These are phyloP conservation scores for Philereme transversata DNA, from an alignment of 2,888 invertebrate species.

Conservation along the genomic window DNA sequence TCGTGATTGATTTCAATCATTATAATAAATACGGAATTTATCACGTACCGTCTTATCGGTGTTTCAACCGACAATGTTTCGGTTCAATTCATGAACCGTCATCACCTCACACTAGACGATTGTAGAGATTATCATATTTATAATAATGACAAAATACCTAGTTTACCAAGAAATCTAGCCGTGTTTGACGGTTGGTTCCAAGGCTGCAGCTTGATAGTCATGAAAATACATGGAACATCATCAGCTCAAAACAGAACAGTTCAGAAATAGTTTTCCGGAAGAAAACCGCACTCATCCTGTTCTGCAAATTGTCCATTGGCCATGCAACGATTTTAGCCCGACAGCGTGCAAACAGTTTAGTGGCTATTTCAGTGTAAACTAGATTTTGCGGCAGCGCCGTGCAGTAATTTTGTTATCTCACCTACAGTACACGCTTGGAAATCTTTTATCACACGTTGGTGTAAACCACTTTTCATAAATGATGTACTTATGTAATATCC, in stretches of 20 bases:
- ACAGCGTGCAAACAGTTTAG: conserved; percentile 45
- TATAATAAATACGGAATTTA: too few relatives aligned
- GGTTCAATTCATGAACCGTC: too few relatives aligned
- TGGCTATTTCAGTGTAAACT: conserved; percentile 48
- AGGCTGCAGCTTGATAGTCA: too few relatives aligned
- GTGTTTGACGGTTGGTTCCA: too few relatives aligned
- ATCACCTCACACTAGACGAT: too few relatives aligned
- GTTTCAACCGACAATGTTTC: too few relatives aligned
- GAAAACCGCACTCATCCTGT: conserved; percentile 15
- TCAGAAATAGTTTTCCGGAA: not conserved
- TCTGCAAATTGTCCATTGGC: conserved; percentile 19
- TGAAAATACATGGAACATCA: not conserved
- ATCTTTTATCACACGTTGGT: conserved; percentile 33
- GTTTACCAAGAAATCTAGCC: too few relatives aligned
- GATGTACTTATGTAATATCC: too few relatives aligned
- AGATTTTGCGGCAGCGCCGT: conserved; percentile 22
- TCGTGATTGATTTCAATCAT: too few relatives aligned
- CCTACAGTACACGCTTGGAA: conserved; percentile 32
- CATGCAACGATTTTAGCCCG: conserved; percentile 22
- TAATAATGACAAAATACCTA: too few relatives aligned
- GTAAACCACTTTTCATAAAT: not conserved
- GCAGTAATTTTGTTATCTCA: conserved; percentile 51
- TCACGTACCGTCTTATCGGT: too few relatives aligned
- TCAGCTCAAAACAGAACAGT: not conserved
- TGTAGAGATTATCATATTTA: too few relatives aligned